These are phyloP conservation scores for Ivindomyrus marchei DNA, from an alignment of 2,113 vertebrate species.

Conservation along the genomic window DNA sequence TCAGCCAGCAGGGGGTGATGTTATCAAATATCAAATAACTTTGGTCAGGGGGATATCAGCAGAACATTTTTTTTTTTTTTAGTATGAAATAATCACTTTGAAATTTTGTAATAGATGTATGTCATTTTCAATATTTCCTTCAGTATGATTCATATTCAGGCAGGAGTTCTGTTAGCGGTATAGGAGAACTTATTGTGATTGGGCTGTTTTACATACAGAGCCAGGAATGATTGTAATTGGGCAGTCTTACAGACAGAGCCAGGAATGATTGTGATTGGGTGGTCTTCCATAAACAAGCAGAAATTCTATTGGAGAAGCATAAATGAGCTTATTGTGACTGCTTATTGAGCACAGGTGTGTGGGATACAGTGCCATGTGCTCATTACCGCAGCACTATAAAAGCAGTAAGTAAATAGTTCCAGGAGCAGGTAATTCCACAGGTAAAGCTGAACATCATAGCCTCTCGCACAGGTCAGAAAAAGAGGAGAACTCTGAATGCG, in stretches of 20 bases:
- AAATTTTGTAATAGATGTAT: background rate
- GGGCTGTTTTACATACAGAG: background rate
- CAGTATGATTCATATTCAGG: background rate
- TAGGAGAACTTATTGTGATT: background rate
- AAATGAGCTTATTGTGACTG: background rate
- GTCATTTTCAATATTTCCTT: background rate
- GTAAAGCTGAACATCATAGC: background rate
- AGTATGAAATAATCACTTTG: background rate
- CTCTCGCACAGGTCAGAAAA: background rate
- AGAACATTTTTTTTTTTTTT: background rate
- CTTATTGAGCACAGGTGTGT: background rate
- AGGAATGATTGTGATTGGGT: background rate
- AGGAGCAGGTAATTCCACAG: background rate
- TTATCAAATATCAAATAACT: background rate
- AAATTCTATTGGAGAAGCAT: background rate
- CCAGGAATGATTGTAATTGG: background rate
- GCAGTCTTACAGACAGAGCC: background rate
- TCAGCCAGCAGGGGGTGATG: background rate
- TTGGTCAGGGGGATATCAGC: background rate
- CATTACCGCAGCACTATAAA: background rate
- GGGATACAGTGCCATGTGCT: background rate
- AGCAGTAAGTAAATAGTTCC: background rate
- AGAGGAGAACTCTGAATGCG: background rate
- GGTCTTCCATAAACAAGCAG: background rate
- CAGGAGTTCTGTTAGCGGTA: background rate